Conservation (phyloP, 2,113 vertebrate genomes). For the Vicugna pacos region DNA sequence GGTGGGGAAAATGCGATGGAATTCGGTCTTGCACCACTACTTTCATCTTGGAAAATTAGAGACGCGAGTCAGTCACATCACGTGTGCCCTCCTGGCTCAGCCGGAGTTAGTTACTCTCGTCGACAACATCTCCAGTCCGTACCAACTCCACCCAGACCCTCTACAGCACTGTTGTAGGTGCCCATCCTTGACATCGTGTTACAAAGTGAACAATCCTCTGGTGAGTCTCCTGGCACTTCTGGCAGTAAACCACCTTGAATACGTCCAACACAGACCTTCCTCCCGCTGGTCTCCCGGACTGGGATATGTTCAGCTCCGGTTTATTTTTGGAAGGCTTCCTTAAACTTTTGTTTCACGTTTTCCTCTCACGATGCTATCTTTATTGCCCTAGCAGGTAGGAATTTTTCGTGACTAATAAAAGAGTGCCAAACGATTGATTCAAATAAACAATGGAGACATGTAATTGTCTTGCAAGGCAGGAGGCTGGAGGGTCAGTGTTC, state of each 20-base stretch:
- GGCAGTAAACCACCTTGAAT: not conserved
- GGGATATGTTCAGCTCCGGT: not conserved
- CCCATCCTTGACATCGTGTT: rapidly evolving
- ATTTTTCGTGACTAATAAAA: not conserved
- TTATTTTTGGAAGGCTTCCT: not conserved
- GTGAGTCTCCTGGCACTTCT: not conserved
- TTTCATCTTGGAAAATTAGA: not conserved
- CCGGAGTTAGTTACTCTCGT: not conserved
- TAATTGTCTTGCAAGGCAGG: not conserved
- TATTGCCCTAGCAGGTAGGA: not conserved
- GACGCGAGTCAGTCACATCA: not conserved
- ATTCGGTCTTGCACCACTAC: not conserved
- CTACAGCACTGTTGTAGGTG: not conserved
- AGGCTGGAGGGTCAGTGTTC: not conserved
- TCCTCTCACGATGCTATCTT: not conserved
- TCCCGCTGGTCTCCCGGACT: not conserved
- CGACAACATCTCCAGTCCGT: not conserved
- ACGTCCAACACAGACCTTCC: not conserved
- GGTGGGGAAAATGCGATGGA: not conserved
- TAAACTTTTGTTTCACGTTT: not conserved
- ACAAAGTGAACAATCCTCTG: not conserved
- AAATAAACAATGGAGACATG: not conserved
- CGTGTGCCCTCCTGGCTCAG: not conserved
- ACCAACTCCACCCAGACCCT: rapidly evolving
- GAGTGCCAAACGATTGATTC: not conserved